phyloP scores from a whole-genome alignment of 2,113 vertebrate species.

The Pimephales promelas region DNA sequence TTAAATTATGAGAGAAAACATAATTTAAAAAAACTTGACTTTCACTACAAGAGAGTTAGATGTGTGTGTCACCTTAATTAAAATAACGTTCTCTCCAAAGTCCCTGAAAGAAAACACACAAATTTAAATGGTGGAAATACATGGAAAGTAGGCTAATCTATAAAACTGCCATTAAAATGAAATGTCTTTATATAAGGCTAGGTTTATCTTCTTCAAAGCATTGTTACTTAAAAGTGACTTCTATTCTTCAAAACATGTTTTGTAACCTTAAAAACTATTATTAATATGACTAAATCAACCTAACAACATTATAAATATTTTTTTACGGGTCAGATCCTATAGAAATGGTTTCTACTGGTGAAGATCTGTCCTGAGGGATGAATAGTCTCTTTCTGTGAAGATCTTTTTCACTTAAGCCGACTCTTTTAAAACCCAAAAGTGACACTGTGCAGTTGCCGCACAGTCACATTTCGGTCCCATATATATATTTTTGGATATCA shows the following conservation, averaged over 20 bases:
- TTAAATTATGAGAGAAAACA: no score
- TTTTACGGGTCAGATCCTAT: not conserved
- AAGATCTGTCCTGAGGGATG: not conserved
- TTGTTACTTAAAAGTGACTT: not conserved
- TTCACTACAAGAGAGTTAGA: not conserved
- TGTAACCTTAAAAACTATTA: not conserved
- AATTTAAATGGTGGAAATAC: not conserved
- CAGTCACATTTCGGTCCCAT: not conserved
- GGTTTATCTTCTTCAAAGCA: not conserved
- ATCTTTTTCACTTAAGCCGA: not conserved
- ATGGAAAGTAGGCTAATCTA: no score
- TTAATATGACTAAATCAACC: not conserved
- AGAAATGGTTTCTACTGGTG: not conserved
- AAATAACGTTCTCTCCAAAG: not conserved
- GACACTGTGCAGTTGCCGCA: not conserved
- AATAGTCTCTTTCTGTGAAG: not conserved
- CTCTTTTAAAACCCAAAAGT: not conserved
- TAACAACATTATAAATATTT: not conserved
- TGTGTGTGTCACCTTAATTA: not conserved
- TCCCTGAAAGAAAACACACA: not conserved
- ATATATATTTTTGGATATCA: constrained; percentile 6
- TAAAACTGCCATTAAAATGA: not conserved
- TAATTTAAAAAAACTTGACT: no score
- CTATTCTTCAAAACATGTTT: no score
- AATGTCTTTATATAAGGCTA: not conserved